phyloP scores from a whole-genome alignment of 2,888 invertebrate species.

The Balanococcus diminutus region DNA sequence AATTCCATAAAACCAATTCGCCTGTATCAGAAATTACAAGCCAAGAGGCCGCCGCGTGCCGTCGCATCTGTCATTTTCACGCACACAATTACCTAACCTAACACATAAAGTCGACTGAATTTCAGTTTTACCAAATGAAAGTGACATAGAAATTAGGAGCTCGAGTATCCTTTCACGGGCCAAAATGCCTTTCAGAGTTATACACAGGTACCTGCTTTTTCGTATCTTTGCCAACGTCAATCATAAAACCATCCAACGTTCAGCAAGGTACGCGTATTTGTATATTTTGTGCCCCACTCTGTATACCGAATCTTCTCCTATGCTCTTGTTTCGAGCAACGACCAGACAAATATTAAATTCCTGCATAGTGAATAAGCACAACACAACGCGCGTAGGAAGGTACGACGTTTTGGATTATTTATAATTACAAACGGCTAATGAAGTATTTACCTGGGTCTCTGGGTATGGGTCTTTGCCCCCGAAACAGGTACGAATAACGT shows the following conservation, averaged over 20 bases:
- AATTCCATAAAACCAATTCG: constrained; percentile 30
- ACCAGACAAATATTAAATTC: neutral
- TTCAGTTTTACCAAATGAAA: constrained; percentile 15
- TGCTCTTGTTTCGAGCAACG: neutral
- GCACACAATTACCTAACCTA: constrained; percentile 22
- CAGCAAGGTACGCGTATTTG: neutral
- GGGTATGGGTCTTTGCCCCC: neutral
- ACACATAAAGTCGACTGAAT: constrained; percentile 26
- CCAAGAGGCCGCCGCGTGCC: neutral
- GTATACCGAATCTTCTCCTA: neutral
- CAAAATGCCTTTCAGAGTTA: neutral
- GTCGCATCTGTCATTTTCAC: constrained; percentile 48
- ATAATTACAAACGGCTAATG: constrained; percentile 19
- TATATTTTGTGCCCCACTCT: neutral
- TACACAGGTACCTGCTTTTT: neutral
- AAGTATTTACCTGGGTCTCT: neutral
- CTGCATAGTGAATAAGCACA: neutral
- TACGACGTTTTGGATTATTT: constrained; percentile 15
- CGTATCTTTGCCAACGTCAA: constrained; percentile 28
- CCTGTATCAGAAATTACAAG: constrained; percentile 25
- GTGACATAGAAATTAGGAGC: constrained; percentile 24
- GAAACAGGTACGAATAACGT: too few species aligned
- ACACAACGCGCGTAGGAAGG: too few species aligned
- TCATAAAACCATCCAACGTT: constrained; percentile 15
- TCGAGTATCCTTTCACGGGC: constrained; percentile 39